Conservation (phyloP, 2,888 invertebrate species). For the Troglohyphantes excavatus region DNA sequence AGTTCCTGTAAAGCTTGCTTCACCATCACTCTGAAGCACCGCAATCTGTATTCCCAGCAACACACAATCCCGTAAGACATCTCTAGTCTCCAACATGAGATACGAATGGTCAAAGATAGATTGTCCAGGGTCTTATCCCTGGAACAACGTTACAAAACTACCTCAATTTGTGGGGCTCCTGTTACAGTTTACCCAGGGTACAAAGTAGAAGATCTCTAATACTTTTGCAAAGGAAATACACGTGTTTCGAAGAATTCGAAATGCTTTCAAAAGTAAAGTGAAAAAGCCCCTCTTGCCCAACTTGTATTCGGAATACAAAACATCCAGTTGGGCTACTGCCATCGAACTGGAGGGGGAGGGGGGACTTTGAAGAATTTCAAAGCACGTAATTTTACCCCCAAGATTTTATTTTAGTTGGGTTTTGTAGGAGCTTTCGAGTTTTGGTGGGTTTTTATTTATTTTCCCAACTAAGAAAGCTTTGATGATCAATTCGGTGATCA, state of each 20-base stretch:
- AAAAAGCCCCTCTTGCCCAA: slow-evolving; percentile 15
- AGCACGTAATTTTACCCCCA: slow-evolving; percentile 71
- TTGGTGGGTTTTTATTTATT: neutral
- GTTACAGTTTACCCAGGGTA: slow-evolving; percentile 43
- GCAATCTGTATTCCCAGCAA: slow-evolving; percentile 1
- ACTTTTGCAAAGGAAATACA: slow-evolving; percentile 75
- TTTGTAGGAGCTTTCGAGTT: neutral
- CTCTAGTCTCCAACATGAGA: slow-evolving; percentile 29
- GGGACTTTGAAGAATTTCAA: slow-evolving; percentile 67
- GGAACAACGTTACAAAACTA: slow-evolving; percentile 76
- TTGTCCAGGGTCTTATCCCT: slow-evolving; percentile 66
- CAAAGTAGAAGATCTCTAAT: slow-evolving; percentile 68
- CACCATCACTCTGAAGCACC: neutral
- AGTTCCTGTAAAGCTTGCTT: neutral
- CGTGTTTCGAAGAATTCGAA: slow-evolving; percentile 76
- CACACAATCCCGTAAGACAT: slow-evolving; percentile 43
- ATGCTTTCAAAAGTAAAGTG: slow-evolving; percentile 76
- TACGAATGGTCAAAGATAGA: slow-evolving; percentile 56
- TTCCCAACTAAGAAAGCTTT: neutral
- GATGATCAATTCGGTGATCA: neutral
- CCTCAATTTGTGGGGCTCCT: slow-evolving; percentile 71
- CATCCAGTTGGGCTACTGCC: too few species aligned
- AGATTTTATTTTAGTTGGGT: slow-evolving; percentile 34
- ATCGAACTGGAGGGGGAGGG: slow-evolving; percentile 21
- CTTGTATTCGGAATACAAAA: slow-evolving; percentile 73